These are phyloP conservation scores for Xanthia togata DNA, from an alignment of 2,888 invertebrate genomes.

Conservation along the genomic window DNA sequence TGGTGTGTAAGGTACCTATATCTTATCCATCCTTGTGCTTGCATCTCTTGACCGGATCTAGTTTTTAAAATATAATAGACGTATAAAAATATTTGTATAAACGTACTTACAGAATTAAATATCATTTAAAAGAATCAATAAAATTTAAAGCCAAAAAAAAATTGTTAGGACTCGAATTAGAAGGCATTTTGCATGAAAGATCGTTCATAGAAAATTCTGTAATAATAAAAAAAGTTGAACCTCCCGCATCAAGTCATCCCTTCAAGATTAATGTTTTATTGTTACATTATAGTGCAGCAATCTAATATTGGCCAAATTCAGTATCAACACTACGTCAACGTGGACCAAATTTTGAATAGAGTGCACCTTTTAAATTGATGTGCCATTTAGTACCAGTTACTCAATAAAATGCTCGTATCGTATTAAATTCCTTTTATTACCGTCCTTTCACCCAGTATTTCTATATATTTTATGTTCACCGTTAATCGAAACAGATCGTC, in stretches of 20 bases:
- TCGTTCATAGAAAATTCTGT: background rate
- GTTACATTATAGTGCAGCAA: background rate
- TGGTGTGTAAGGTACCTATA: background rate
- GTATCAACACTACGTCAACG: background rate
- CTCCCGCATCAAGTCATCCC: too few relatives aligned
- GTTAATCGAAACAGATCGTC: conserved; percentile 40
- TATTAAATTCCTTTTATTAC: conserved; percentile 43
- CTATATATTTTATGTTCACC: conserved; percentile 31
- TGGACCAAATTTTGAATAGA: background rate
- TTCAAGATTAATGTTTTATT: background rate
- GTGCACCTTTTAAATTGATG: conserved; percentile 25
- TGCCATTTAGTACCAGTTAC: conserved; percentile 12
- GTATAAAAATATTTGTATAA: background rate
- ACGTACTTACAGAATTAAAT: background rate
- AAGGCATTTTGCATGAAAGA: background rate
- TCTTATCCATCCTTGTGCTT: background rate
- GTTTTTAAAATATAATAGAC: background rate
- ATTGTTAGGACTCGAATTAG: background rate
- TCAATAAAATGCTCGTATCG: conserved; percentile 37
- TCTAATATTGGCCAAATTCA: background rate
- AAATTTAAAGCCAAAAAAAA: background rate
- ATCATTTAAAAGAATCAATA: background rate
- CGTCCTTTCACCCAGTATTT: conserved; percentile 11
- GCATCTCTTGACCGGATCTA: background rate
- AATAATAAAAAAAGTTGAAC: too few relatives aligned